Evolutionary conservation across 1,140 invertebrate genomes (phyloP).

Genomic region (Bombus superbus): DNA sequence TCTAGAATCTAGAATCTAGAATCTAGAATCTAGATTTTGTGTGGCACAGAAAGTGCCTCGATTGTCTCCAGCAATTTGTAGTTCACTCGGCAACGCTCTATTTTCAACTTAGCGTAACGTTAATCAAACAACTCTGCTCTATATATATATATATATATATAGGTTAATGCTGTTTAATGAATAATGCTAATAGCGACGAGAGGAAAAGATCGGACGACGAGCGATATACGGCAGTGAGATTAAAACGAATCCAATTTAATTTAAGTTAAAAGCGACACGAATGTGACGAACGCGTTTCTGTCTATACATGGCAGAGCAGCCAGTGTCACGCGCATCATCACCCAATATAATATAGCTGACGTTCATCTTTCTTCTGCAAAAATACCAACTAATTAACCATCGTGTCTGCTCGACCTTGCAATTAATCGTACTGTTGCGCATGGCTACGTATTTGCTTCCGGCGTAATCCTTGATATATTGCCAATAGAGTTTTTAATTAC

Average conservation of each 20-base stretch:
- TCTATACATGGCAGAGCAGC: not conserved
- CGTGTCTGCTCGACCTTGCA: conserved; percentile 44
- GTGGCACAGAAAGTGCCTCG: not conserved
- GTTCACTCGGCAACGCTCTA: not conserved
- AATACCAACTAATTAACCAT: conserved; percentile 47
- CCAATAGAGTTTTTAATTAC: conserved; percentile 27
- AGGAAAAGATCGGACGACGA: not conserved
- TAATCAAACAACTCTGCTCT: not conserved
- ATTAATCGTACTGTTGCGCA: conserved; percentile 45
- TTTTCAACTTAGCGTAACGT: not conserved
- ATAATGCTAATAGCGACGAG: not conserved
- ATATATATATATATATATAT: too few species aligned
- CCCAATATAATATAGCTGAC: conserved; percentile 11
- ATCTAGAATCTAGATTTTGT: too few species aligned
- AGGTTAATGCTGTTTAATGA: not conserved
- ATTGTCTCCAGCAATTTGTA: not conserved
- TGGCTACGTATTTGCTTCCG: conserved; percentile 31
- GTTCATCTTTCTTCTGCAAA: conserved; percentile 32
- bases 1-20: too few species aligned
- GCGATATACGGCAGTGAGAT: not conserved
- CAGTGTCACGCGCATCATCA: conserved; percentile 23
- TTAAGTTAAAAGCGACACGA: not conserved
- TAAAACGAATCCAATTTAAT: conserved; percentile 32
- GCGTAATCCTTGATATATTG: conserved; percentile 30
- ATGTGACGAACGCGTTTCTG: not conserved